These are phyloP conservation scores for Trichosurus vulpecula DNA, from an alignment of 2,797 vertebrate species.

Conservation along the genomic window DNA sequence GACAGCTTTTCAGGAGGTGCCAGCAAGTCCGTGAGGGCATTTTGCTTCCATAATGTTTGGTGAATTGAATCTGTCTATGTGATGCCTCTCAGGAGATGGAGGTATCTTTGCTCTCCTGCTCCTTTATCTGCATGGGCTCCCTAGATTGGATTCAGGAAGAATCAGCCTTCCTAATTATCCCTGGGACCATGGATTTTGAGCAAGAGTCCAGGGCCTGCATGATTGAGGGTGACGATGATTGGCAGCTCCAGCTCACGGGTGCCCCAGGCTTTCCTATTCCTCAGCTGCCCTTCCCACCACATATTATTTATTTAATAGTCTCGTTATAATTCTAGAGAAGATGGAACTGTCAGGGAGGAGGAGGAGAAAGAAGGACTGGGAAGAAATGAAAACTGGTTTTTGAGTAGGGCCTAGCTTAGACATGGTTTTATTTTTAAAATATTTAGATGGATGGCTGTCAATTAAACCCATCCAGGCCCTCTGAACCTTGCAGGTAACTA, in stretches of 20 bases:
- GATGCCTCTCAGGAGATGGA: background rate
- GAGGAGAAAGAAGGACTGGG: background rate
- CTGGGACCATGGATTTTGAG: background rate
- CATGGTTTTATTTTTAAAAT: background rate
- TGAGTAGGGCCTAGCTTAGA: background rate
- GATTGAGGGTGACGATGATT: background rate
- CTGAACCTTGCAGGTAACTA: background rate
- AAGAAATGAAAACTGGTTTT: background rate
- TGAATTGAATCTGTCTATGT: background rate
- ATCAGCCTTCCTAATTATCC: background rate
- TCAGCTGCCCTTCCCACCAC: background rate
- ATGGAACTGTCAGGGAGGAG: background rate
- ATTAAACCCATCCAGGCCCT: background rate
- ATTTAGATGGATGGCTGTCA: conserved; percentile 12
- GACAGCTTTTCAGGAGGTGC: rapidly evolving
- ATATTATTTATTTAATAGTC: conserved; percentile 56
- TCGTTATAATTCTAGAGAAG: conserved; percentile 19
- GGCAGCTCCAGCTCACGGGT: conserved; percentile 4
- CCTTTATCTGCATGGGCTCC: background rate
- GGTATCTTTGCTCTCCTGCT: background rate
- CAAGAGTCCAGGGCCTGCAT: rapidly evolving
- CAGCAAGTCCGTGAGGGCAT: background rate
- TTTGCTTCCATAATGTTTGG: background rate
- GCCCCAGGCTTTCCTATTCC: conserved; percentile 5
- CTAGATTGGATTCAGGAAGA: background rate